phyloP scores from a whole-genome alignment of 2,888 invertebrate species.

The Luffia ferchaultella region DNA sequence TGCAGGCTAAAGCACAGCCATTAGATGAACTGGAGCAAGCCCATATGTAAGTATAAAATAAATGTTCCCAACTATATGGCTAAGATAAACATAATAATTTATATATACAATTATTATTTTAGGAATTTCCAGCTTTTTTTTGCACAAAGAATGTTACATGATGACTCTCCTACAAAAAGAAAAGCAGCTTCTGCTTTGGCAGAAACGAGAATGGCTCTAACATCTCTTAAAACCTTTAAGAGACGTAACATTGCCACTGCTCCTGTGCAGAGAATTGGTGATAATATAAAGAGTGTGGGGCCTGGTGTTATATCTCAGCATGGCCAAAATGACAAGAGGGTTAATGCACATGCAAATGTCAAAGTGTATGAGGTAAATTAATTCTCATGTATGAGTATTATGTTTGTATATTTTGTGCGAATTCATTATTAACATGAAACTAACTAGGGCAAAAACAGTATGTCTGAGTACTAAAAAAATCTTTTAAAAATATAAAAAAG shows the following conservation, averaged over 20 bases:
- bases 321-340: conserved; percentile 33
- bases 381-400: no score
- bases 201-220: conserved; percentile 80
- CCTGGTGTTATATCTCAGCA: conserved; percentile 66
- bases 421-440: no score
- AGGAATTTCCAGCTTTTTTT: conserved; percentile 79
- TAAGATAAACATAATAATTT: neutral
- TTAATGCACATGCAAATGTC: conserved; percentile 58
- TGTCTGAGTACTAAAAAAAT: no score
- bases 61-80: conserved; percentile 1
- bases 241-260: conserved; percentile 58
- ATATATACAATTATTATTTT: conserved; percentile 20
- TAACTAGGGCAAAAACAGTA: no score
- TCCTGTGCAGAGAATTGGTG: conserved; percentile 59
- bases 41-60: conserved; percentile 66
- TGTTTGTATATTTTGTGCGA: no score
- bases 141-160: conserved; percentile 72
- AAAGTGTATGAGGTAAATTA: conserved; percentile 63
- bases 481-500: no score
- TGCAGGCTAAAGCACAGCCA: conserved; percentile 81
- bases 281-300: conserved; percentile 55
- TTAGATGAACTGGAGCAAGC: conserved; percentile 77
- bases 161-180: conserved; percentile 65
- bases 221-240: conserved; percentile 75
- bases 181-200: conserved; percentile 68